Conservation (phyloP, 2,113 vertebrate species). For the Corapipo altera region DNA sequence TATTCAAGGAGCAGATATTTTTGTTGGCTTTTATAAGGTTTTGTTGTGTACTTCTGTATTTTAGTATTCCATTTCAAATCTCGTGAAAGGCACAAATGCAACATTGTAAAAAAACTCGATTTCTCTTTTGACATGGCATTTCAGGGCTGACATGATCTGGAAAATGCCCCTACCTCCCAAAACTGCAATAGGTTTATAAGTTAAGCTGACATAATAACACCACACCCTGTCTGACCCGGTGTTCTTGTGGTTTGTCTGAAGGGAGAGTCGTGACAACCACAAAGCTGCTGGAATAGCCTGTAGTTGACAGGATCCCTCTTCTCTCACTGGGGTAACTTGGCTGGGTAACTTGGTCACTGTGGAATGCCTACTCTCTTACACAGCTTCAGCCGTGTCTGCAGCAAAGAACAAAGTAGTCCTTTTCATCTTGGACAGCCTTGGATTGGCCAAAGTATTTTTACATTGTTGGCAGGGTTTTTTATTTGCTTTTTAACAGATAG, state of each 20-base stretch:
- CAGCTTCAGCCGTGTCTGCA: slow-evolving; percentile 88
- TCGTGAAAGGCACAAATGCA: background rate
- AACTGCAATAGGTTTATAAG: slow-evolving; percentile 41
- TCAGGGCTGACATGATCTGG: background rate
- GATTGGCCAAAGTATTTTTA: background rate
- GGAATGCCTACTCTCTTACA: slow-evolving; percentile 79
- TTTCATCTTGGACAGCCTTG: background rate
- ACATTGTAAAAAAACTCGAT: background rate
- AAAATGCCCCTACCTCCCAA: background rate
- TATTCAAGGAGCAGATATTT: slow-evolving; percentile 58
- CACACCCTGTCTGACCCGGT: slow-evolving; percentile 86
- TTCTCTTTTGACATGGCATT: background rate
- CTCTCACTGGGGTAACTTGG: slow-evolving; percentile 87
- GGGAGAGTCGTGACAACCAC: slow-evolving; percentile 84
- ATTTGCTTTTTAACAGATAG: background rate
- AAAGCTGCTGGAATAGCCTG: slow-evolving; percentile 89
- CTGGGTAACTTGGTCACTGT: slow-evolving; percentile 75
- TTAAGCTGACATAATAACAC: slow-evolving; percentile 86
- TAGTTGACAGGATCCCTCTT: slow-evolving; percentile 85
- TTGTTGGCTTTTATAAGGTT: background rate
- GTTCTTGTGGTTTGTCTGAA: slow-evolving; percentile 74
- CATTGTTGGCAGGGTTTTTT: background rate
- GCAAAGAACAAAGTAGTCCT: background rate
- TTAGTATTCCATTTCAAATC: background rate
- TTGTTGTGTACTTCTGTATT: background rate